Conservation (phyloP, 1,140 invertebrate genomes). For the Leucophenga varia region DNA sequence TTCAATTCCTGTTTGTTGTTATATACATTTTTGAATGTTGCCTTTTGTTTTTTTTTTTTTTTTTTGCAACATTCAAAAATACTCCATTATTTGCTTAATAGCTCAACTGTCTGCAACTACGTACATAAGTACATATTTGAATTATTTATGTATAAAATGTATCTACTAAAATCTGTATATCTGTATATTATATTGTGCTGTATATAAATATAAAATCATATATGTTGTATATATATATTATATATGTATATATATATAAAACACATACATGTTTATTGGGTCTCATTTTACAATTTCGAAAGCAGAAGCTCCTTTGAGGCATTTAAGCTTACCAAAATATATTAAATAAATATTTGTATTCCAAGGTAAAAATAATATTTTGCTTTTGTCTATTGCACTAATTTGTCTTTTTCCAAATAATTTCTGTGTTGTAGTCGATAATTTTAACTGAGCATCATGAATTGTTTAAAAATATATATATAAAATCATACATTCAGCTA, state of each 20-base stretch:
- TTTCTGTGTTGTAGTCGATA: too few relatives aligned
- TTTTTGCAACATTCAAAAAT: constrained; percentile 17
- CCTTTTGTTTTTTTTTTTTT: constrained; percentile 19
- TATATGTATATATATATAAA: not conserved
- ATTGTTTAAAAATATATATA: not conserved
- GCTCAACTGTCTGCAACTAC: too few relatives aligned
- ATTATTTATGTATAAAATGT: too few relatives aligned
- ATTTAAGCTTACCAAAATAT: constrained; percentile 8
- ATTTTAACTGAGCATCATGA: too few relatives aligned
- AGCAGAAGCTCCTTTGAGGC: not conserved
- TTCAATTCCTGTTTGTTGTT: constrained; percentile 30
- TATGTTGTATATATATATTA: constrained; percentile 14
- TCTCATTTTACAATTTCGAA: not conserved
- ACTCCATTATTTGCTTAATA: constrained; percentile 46
- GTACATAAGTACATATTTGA: too few relatives aligned
- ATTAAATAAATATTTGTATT: constrained; percentile 53
- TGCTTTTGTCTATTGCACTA: constrained; percentile 42
- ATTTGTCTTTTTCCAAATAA: too few relatives aligned
- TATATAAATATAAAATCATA: too few relatives aligned
- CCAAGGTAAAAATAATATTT: constrained; percentile 52
- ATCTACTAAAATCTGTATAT: too few relatives aligned
- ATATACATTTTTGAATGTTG: constrained; percentile 14
- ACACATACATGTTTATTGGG: not conserved
- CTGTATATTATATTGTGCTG: too few relatives aligned
- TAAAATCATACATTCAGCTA: not conserved